phyloP scores from a whole-genome alignment of 2,113 vertebrate species.

The Leptodactylus fuscus region DNA sequence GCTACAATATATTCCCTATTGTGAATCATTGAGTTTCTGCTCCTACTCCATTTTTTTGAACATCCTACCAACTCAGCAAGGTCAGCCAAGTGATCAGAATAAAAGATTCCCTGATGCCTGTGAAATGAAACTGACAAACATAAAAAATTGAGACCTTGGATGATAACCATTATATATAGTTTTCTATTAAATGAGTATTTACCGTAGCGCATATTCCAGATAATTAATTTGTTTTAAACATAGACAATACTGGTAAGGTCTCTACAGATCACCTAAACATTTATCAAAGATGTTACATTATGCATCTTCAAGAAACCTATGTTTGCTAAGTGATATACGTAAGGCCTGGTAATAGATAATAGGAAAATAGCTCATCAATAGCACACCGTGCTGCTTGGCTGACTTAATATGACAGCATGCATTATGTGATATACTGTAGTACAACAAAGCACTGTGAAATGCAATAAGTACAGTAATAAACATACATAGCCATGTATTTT shows the following conservation, averaged over 20 bases:
- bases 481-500: not conserved
- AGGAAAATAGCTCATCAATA: constrained; percentile 9
- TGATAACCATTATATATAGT: not conserved
- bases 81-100: constrained; percentile 36
- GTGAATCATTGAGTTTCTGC: not conserved
- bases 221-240: constrained; percentile 4
- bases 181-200: not conserved
- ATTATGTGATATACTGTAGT: not conserved
- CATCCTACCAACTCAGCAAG: constrained; percentile 22
- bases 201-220: not conserved
- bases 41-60: not conserved
- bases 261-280: not conserved
- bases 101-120: not conserved
- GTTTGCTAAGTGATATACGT: not conserved
- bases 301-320: not conserved
- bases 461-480: not conserved
- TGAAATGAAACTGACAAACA: constrained; percentile 50
- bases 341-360: not conserved
- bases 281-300: constrained; percentile 2
- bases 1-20: not conserved
- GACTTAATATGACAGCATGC: constrained; percentile 10
- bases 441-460: not conserved
- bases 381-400: constrained; percentile 14
- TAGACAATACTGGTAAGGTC: not conserved
- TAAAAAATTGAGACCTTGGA: constrained; percentile 28